Base-by-base conservation (phyloP, 2,888 invertebrate species). In the Cantharis nigra region DNA sequence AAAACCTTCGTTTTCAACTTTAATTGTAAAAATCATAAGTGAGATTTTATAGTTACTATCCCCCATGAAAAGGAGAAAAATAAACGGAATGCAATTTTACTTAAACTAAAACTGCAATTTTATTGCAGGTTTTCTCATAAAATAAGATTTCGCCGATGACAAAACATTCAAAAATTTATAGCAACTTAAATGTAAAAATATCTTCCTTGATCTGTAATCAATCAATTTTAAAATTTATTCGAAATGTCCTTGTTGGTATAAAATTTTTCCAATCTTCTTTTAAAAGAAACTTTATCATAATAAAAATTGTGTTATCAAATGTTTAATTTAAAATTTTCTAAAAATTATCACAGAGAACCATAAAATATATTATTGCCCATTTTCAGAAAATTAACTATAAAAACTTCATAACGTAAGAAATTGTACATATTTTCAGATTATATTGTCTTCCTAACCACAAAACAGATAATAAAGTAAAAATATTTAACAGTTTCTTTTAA, bases 361-460 rank as follows among this genome's bases (percentile, higher is more conserved):
- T 49, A 49, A 49, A 49, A 49, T 7, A 49, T 49, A 49, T 49
- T 49, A 49, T 49, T 49, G 49, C 49, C 49, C 49, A 49, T 49
- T 49, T 49, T 49, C 49, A 49, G 49, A 82, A 82, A 83, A 83
- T 82, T 83, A 83, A 81, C 83, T 80, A 82, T 83, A 83, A 83
- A 83, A 82, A 81, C 80, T 79, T 81, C 78, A 83, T 82, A 80
- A 74, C 70, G 75, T 70, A 77, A 78, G 75, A 71, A 80, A 78
- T 74, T 78, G 77, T 81, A 81, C 81, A 81, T 80, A 80, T 80
- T 70, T 63, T 14, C 74, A 33, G 65, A 18, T 77, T 74, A 74
- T 76, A 75, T 69, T 71, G 75, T 75, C 69, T 78, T 74, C 70
- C 77, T 80, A 78, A 81, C 81, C 80, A 73, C 81, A 74, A 81